phyloP scores from a whole-genome alignment of 2,888 invertebrate genomes.

The Opisthograptis luteolata region DNA sequence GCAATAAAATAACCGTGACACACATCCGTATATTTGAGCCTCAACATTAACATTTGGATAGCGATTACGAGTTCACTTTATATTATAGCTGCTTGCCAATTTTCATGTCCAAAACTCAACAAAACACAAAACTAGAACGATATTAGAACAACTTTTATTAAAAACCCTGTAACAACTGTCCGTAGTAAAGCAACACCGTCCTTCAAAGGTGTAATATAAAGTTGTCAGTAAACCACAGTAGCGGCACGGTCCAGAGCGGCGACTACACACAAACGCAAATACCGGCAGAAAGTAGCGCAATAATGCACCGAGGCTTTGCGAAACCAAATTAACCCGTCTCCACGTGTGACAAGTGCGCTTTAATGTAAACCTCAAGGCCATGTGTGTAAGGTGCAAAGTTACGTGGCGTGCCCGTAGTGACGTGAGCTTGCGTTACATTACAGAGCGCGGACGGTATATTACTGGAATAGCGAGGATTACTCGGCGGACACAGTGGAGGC shows the following conservation, averaged over 20 bases:
- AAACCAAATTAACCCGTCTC: conserved; percentile 33
- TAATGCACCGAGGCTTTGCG: conserved; percentile 33
- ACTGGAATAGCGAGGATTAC: not conserved
- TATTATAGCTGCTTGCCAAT: too few relatives aligned
- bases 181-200: not conserved
- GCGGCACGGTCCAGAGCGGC: not conserved
- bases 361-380: not conserved
- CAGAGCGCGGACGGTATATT: not conserved
- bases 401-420: not conserved
- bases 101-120: too few relatives aligned
- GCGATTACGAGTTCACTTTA: too few relatives aligned
- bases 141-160: not conserved
- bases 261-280: conserved; percentile 8
- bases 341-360: not conserved
- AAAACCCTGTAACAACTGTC: not conserved
- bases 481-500: too few relatives aligned
- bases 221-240: conserved; percentile 2
- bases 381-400: not conserved
- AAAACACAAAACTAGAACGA: not conserved
- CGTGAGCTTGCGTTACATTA: not conserved
- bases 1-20: not conserved
- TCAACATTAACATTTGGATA: too few relatives aligned
- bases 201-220: conserved; percentile 9
- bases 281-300: conserved; percentile 29
- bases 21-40: too few relatives aligned